Base-by-base conservation (phyloP, 2,888 invertebrate species). In the Drosophila silvestris region DNA sequence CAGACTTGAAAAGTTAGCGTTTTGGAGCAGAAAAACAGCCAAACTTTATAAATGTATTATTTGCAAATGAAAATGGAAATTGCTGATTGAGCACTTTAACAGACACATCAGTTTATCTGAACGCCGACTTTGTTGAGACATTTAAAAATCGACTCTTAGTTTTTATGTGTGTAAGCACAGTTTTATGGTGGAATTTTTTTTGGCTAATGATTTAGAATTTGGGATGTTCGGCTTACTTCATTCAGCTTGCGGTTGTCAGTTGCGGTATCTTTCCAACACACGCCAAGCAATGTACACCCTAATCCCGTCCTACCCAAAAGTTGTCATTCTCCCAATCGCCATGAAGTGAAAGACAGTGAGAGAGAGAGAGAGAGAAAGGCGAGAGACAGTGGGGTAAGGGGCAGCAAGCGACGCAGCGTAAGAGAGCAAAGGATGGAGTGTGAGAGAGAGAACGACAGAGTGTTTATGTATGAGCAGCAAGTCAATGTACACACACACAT, bases 401-500 rank as follows among this genome's bases (percentile, higher is more conserved):
- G 47, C 47, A 47, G 47, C 47, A 22, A 22, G 47, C 47, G 14
- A 22, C 7, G 14, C 47, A 22, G 14, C 22, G 47, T 47, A 47
- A 26, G 26, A 47, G 47, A 26, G 47, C 26, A 47, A 47, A 26
- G 47, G 26, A 47, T 16, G 9, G 47, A 47, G 47, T 26, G 26
- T 16, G 16, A 26, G 7, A 26, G 9, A 47, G 47, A 26, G 26
- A 47, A 26, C 47, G 16, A 26, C 47, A 26, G 1, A 26, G 16
- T 16, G 47, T 9, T 47, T 47, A 47, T 47, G 47, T 26, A 26
- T 16, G 47, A 47, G 47, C 47, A n/a, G 14, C 30, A 41, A 30
- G 14, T 51, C 19, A 51, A 51, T 28, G 51, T 51, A 72, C 62
- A 61, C 50, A 35, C 41, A 68, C 58, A 71, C 57, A 72, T 56